phyloP scores from a whole-genome alignment of 1,140 invertebrate species.

The Sycophaga agraensis region DNA sequence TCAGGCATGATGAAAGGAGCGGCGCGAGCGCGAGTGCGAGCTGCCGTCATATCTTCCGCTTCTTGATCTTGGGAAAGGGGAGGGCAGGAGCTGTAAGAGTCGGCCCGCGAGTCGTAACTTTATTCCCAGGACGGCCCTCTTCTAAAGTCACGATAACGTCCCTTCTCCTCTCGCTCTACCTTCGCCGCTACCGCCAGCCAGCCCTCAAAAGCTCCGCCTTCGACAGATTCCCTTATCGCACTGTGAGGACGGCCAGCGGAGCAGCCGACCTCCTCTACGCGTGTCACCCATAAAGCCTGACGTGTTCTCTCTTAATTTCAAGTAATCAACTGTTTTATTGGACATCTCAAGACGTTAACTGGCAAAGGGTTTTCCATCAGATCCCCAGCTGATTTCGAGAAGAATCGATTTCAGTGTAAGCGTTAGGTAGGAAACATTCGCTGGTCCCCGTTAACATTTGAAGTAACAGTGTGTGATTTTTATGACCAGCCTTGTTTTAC shows the following conservation, averaged over 20 bases:
- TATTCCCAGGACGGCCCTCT: slow-evolving; percentile 12
- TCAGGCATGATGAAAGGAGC: slow-evolving; percentile 38
- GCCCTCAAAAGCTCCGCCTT: too few species aligned
- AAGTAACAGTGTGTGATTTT: too few species aligned
- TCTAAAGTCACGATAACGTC: slow-evolving; percentile 21
- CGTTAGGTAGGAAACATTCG: too few species aligned
- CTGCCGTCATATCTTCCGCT: slow-evolving; percentile 9
- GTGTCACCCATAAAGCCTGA: too few species aligned
- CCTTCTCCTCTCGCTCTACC: slow-evolving; percentile 7
- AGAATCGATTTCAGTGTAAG: too few species aligned
- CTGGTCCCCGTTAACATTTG: too few species aligned
- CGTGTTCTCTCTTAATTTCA: too few species aligned
- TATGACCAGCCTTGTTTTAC: too few species aligned
- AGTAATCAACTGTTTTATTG: too few species aligned
- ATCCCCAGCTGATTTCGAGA: too few species aligned
- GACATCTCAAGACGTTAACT: too few species aligned
- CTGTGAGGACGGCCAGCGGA: neutral
- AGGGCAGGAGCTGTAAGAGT: neutral
- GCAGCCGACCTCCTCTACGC: neutral
- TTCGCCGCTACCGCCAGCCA: neutral
- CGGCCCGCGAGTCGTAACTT: slow-evolving; percentile 8
- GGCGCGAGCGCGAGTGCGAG: neutral
- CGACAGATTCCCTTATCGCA: neutral
- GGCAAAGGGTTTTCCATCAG: too few species aligned
- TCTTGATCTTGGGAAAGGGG: slow-evolving; percentile 14